Percentiles rank a stretch among this genome's conserved stretches.
Evolutionary conservation across 2,888 invertebrate genomes (phyloP).

Genomic region (Megastigmus dorsalis): DNA sequence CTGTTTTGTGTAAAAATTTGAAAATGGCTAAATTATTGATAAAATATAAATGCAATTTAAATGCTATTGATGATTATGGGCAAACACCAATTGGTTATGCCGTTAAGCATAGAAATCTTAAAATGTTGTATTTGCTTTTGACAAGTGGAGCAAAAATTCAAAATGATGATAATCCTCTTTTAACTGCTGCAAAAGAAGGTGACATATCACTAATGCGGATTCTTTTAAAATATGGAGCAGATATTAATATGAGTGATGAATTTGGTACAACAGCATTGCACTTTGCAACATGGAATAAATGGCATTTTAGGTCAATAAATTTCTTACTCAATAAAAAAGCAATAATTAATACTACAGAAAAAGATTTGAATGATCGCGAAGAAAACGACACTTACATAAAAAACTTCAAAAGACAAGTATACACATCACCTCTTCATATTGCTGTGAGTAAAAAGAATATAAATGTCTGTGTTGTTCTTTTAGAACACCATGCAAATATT

Average conservation of each 20-base stretch:
- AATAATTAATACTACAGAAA: constrained; percentile 1
- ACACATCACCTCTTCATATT: constrained; percentile 48
- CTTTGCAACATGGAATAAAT: constrained; percentile 36
- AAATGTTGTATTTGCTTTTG: constrained; percentile 13
- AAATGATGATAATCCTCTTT: constrained; percentile 4
- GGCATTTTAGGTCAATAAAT: background rate
- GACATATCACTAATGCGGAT: background rate
- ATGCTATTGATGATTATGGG: constrained; percentile 14
- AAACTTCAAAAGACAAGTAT: constrained; percentile 18
- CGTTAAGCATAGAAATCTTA: constrained; percentile 1
- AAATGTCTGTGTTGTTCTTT: constrained; percentile 5
- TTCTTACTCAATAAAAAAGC: constrained; percentile 27
- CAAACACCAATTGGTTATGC: constrained; percentile 21
- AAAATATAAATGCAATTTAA: constrained; percentile 8
- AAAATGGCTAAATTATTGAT: constrained; percentile 36
- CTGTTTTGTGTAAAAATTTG: constrained; percentile 4
- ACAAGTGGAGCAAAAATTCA: constrained; percentile 18
- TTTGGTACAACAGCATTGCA: constrained; percentile 43
- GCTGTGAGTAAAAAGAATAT: constrained; percentile 36
- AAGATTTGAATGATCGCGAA: background rate
- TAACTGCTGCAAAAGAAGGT: constrained; percentile 20
- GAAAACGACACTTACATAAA: constrained; percentile 8
- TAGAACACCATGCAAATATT: constrained; percentile 37
- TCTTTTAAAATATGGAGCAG: constrained; percentile 20
- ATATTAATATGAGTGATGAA: constrained; percentile 35